Evolutionary conservation across 2,113 vertebrate genomes (phyloP).

Genomic region (Pardalotus punctatus): DNA sequence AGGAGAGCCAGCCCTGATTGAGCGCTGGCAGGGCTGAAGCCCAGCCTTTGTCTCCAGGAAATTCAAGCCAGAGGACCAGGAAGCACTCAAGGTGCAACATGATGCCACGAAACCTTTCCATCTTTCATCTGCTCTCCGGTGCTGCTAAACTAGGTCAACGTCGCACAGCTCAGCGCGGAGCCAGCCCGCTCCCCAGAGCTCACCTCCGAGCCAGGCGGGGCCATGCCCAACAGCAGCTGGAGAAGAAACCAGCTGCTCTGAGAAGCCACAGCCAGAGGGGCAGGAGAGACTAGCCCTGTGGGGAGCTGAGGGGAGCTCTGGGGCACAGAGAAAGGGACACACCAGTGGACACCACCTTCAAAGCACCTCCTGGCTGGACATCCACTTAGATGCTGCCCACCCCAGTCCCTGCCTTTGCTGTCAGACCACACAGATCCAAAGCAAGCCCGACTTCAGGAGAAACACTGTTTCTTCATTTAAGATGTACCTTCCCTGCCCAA

Average conservation of each 20-base stretch:
- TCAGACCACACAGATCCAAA: neutral
- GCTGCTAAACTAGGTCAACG: neutral
- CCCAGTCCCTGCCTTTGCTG: neutral
- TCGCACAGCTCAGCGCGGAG: fast-evolving
- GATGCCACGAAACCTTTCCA: neutral
- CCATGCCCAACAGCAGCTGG: neutral
- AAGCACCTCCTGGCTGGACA: neutral
- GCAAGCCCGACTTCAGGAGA: fast-evolving
- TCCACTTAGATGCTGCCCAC: neutral
- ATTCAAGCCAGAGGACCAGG: neutral
- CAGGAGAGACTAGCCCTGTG: fast-evolving
- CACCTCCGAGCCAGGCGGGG: fast-evolving
- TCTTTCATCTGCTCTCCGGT: neutral
- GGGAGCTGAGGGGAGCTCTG: neutral
- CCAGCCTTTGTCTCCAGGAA: neutral
- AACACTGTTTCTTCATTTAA: neutral
- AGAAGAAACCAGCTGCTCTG: neutral
- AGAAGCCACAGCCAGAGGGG: neutral
- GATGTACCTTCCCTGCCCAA: neutral
- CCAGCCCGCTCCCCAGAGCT: neutral
- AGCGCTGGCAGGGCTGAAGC: fast-evolving
- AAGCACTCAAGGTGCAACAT: neutral
- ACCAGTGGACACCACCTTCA: neutral
- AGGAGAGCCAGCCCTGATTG: neutral
- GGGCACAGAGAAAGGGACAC: neutral